Evolutionary conservation across 2,888 invertebrate genomes (phyloP), one percentile per base, ranked within the genome.

Genomic region (Agrochola lota): DNA sequence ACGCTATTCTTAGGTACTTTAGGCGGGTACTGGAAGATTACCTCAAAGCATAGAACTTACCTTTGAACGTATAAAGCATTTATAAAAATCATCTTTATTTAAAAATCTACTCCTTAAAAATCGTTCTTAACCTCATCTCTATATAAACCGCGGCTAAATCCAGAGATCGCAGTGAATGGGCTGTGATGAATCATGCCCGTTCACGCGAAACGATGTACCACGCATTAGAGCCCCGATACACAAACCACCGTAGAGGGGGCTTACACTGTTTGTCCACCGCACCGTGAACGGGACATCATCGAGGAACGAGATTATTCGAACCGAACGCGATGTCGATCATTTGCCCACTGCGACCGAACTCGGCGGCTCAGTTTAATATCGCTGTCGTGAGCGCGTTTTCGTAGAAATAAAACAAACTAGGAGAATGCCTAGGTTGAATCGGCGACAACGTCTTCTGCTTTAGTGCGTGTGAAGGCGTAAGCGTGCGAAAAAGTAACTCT

Each of bases 131-230:
- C 60, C 71, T 80, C 94, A 89, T 88, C 94, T 80, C 94, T 94
- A 94, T 72, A 52, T 91, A 93, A 94, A 94, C 94, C 94, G 89
- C 92, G 89, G 82, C 89, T 92, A 92, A 93, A 94, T 94, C 95
- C 93, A 91, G 92, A 91, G 94, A 94, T 94, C 94, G 92, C 88
- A 86, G 93, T 96, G 95, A 96, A 96, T 95, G 94, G 95, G 92
- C 89, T 87, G 93, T 95, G 96, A 96, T 96, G 96, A 96, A 95
- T 95, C 94, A 94, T 93, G 94, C 92, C 89, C 94, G 90, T 91
- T 94, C 94, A 93, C 90, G 90, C 90, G 94, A 93, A 96, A 95
- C 92, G 93, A 92, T 91, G 89, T 91, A 93, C 91, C 90, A 88
- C 92, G 90, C 92, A 91, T 93, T 92, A 92, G 82, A 88, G 81